Evolutionary conservation across 64 coral and sea anemone genomes (phyloP), one percentile per base, ranked within the genome.

Genomic region (Actinia equina): DNA sequence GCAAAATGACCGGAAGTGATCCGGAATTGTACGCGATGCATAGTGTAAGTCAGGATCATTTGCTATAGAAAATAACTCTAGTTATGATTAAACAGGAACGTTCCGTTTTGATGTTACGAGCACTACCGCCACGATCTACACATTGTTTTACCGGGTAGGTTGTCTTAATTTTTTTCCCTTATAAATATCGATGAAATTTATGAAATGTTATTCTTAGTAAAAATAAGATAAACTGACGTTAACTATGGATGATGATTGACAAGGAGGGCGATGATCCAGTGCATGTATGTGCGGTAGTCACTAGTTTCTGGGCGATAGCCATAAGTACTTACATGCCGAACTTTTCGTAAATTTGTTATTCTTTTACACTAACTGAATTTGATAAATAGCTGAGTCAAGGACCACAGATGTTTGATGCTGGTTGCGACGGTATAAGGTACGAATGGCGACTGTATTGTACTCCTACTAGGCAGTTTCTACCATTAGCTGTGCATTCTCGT

Each of bases 371-470:
- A 57, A 14, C 15, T 57, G 11, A 57, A 2, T 12, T 13, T 16
- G 23, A 20, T n/a, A 0, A 23, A 5, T 41, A 79, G 77, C 27
- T 79, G 27, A 79, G 30, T 17, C 77, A 79, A 79, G 77, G 77
- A 16, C 30, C 77, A 17, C 77, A 79, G 26, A 46, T 41, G 27
- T 79, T 79, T 79, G 23, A 79, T 27, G 77, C 77, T 43, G 77
- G 27, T 3, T 79, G 71, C 54, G 79, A 52, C 37, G 86, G 70
- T 88, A 22, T 59, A 55, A 49, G 86, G 77, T 78, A 88, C 17
- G 69, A 77, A 74, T 37, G 43, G 53, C 4, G 45, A 49, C 45
- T 49, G 45, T n/a, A n/a, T n/a, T n/a, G n/a, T n/a, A n/a, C n/a
- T n/a, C n/a, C n/a, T 37, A 37, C 30, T 37, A 37, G 30, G 1